Evolutionary conservation across 2,888 invertebrate species (phyloP).

Genomic region (Aplocera efformata): DNA sequence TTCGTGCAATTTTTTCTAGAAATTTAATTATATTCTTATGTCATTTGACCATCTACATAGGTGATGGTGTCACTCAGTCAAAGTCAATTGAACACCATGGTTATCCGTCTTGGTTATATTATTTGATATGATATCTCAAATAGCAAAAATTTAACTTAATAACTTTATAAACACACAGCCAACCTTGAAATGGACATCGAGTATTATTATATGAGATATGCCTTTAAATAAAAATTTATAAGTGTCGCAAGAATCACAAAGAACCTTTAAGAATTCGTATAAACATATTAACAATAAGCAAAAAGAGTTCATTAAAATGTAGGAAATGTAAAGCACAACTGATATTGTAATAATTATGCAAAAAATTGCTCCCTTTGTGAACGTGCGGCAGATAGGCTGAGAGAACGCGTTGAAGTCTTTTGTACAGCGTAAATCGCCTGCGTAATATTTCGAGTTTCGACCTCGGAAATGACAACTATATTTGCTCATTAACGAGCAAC

Average conservation of each 20-base stretch:
- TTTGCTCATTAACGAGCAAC: constrained; percentile 6
- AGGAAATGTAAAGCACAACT: constrained; percentile 13
- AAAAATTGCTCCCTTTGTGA: constrained; percentile 11
- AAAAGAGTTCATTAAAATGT: constrained; percentile 8
- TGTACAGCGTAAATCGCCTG: constrained; percentile 35
- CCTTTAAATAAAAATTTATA: too few relatives aligned
- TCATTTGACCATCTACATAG: too few relatives aligned
- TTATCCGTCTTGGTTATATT: too few relatives aligned
- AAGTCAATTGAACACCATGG: too few relatives aligned
- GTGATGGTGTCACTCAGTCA: too few relatives aligned
- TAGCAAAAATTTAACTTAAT: too few relatives aligned
- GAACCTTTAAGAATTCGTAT: neutral
- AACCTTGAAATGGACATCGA: too few relatives aligned
- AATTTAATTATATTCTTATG: too few relatives aligned
- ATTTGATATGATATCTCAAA: too few relatives aligned
- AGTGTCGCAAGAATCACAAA: neutral
- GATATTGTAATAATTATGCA: constrained; percentile 14
- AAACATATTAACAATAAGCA: constrained; percentile 2
- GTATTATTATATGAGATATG: too few relatives aligned
- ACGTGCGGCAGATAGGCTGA: constrained; percentile 22
- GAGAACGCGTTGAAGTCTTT: constrained; percentile 64
- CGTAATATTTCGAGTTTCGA: constrained; percentile 5
- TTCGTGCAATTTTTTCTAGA: too few relatives aligned
- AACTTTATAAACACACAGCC: too few relatives aligned
- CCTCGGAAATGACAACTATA: constrained; percentile 11